Evolutionary conservation across 2,888 invertebrate species (phyloP), one percentile per base, ranked within the genome.

Genomic region (Pimpla rufipes): DNA sequence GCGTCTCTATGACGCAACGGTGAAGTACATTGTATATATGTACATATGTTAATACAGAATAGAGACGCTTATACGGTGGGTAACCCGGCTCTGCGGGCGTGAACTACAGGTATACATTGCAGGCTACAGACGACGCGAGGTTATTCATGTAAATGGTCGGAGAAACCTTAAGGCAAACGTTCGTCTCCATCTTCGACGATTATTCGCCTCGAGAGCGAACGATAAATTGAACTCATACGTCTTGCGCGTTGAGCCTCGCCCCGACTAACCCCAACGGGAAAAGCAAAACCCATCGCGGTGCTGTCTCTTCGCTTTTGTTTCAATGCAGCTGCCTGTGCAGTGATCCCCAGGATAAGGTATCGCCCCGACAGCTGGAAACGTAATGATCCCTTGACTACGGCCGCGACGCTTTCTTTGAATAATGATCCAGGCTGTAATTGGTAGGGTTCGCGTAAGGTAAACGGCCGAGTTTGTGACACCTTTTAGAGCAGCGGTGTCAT

Each of bases 161-260:
- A 35, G 59, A 62, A 7, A 74, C 37, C 29, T 47, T 45, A 35
- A 45, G 8, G 42, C 66, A 40, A 42, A 76, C 71, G 47, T 29
- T 59, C 66, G 45, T 76, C 76, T 59, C 76, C 59, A 76, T 79
- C 67, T 73, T 75, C 64, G 68, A 70, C 64, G 67, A 83, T 79
- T 76, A 79, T 79, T 79, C 76, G 66, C 75, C 75, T 67, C 67
- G 59, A n/a, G 70, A 71, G 37, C 50, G 76, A 83, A 73, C 42
- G 76, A 83, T 76, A 79, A 83, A 79, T 83, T 83, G 74, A 76
- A 59, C 79, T 76, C 83, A 66, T 83, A 79, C 50, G 79, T 79
- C 83, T 79, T 73, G 62, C 37, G 59, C 76, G 59, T 71, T 73
- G 71, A 75, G 79, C 55, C 45, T 62, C 71, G 57, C 57, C 8